phyloP scores from a whole-genome alignment of 2,797 vertebrate genomes.

The Myotis vivesi region DNA sequence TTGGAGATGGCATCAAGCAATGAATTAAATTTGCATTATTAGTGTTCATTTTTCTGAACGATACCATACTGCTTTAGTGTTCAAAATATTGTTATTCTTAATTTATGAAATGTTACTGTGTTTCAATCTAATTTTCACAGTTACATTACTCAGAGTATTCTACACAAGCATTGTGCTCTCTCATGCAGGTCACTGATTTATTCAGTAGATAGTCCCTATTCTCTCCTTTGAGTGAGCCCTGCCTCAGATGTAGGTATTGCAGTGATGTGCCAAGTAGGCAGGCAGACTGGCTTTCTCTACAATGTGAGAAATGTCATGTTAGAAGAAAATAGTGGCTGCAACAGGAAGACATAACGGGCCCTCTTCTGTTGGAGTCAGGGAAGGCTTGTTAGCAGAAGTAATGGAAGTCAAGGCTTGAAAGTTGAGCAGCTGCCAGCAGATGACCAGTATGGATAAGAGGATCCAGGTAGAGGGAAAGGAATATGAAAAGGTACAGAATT shows the following conservation, averaged over 20 bases:
- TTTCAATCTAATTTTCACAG: background rate
- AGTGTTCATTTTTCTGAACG: background rate
- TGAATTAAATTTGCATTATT: background rate
- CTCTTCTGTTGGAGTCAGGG: background rate
- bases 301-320: background rate
- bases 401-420: background rate
- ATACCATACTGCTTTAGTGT: background rate
- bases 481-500: background rate
- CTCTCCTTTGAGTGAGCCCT: background rate
- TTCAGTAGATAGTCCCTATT: background rate
- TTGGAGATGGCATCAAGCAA: background rate
- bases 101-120: background rate
- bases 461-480: background rate
- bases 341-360: background rate
- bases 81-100: slow-evolving; percentile 36
- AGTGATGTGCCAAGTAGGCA: too few relatives aligned
- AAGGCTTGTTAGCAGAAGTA: background rate
- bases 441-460: background rate
- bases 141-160: background rate
- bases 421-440: background rate
- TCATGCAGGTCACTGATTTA: background rate
- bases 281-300: background rate
- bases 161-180: background rate
- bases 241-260: background rate
- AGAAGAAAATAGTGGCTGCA: background rate